Evolutionary conservation across 2,113 vertebrate species (phyloP), one percentile per base, ranked within the genome.

Genomic region (Rhinogobius similis): DNA sequence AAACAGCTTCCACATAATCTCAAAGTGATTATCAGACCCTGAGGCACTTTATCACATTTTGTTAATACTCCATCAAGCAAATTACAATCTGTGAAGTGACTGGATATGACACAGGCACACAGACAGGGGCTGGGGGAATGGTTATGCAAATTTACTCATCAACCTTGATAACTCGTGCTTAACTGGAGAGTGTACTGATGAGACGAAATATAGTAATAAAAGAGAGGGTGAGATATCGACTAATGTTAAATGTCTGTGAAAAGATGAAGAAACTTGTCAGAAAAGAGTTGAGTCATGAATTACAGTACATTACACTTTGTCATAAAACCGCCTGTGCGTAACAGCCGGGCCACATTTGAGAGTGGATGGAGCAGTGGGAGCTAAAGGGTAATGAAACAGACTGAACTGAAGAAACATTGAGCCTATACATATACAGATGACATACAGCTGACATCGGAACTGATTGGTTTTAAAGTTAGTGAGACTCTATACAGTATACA

Each of bases 81-180:
- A 86, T 85, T 86, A 77, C 81, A 82, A 44, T 83, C 73, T 85
- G 26, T 65, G 32, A 70, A 86, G 66, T 82, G 79, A 84, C 73
- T 71, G 64, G 72, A 29, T 65, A 65, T 65, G 53, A 75, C 44
- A 75, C 44, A 56, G 44, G 61, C 24, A 65, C 53, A 62, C 65
- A 68, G 46, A 62, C 69, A 63, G 53, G 68, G 68, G 50, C 63
- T 63, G 61, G 65, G 62, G 20, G 14, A 79, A 67, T 20, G n/a
- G 59, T 74, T 72, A 71, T 70, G 68, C 56, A 83, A 75, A 83
- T 86, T 56, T 72, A 29, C 66, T 78, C 72, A 77, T 84, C 82
- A 78, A 68, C 72, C 76, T 68, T 53, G 36, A 85, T 83, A 75
- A 83, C 61, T 75, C 73, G 69, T 69, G 63, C 67, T 77, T 50